phyloP scores from a whole-genome alignment of 2,797 vertebrate species.

The Phrynocephalus forsythii region DNA sequence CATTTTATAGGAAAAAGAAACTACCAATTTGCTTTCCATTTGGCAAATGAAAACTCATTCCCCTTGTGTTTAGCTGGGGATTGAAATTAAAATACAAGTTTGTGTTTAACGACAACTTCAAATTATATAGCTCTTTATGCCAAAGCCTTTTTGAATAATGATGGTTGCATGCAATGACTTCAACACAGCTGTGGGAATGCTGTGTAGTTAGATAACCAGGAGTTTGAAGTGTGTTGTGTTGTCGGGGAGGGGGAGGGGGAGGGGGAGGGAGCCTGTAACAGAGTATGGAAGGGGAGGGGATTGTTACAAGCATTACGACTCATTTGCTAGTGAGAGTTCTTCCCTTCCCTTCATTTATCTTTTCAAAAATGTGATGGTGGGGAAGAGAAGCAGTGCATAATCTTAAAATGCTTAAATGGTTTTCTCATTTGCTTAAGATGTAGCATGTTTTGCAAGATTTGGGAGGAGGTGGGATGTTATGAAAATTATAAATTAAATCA shows the following conservation, averaged over 20 bases:
- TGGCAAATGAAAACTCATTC: constrained; percentile 24
- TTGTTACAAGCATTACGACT: neutral
- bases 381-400: neutral
- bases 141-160: constrained; percentile 27
- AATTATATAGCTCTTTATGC: constrained; percentile 22
- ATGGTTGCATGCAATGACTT: constrained; percentile 17
- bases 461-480: neutral
- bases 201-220: constrained; percentile 3
- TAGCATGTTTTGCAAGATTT: neutral
- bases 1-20: constrained; percentile 23
- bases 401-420: neutral
- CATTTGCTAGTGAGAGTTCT: constrained; percentile 13
- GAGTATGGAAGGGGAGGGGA: no score
- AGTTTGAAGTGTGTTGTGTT: neutral
- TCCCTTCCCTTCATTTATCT: constrained; percentile 8
- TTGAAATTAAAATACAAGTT: constrained; percentile 14
- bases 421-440: constrained; percentile 7
- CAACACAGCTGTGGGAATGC: neutral
- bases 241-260: neutral
- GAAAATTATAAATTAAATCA: constrained; percentile 12
- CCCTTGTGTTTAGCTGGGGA: constrained; percentile 36
- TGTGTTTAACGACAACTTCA: constrained; percentile 39
- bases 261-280: no score
- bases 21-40: neutral
- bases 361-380: neutral